Percentiles rank a stretch among this genome's conserved stretches.
Evolutionary conservation across 2,113 vertebrate genomes (phyloP).

Genomic region (Corythoichthys haematopterus): DNA sequence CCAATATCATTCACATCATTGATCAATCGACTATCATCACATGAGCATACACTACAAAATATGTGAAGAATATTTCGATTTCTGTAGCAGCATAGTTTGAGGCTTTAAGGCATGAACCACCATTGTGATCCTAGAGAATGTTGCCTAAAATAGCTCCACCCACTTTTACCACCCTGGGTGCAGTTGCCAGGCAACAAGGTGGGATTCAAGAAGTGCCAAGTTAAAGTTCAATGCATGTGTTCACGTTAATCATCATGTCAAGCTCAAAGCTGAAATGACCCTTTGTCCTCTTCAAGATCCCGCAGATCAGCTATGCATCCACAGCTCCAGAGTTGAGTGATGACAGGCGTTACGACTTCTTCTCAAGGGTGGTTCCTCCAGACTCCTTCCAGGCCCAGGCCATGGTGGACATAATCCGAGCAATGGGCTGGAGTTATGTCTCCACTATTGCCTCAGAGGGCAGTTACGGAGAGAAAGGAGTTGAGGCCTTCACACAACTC

Average conservation of each 20-base stretch:
- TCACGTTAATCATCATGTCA: constrained; percentile 1
- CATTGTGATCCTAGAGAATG: not conserved
- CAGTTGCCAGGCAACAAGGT: constrained; percentile 5
- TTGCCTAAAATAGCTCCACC: constrained; percentile 3
- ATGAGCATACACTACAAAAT: not conserved
- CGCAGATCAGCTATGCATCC: constrained; percentile 97
- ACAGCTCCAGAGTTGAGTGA: constrained; percentile 96
- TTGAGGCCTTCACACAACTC: constrained; percentile 95
- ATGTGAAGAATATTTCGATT: not conserved
- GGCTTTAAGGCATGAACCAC: not conserved
- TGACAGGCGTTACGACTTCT: constrained; percentile 95
- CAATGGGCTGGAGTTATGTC: constrained; percentile 94
- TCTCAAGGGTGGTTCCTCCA: constrained; percentile 95
- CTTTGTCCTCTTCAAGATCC: constrained; percentile 76
- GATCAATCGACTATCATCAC: not conserved
- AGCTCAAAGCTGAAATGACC: constrained; percentile 23
- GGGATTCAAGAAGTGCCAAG: not conserved
- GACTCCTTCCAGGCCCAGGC: constrained; percentile 98
- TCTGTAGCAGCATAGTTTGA: not conserved
- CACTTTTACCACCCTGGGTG: not conserved
- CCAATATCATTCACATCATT: not conserved
- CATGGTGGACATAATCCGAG: constrained; percentile 96
- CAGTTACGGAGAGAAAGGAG: constrained; percentile 96
- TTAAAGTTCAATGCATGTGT: not conserved
- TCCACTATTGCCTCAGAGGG: constrained; percentile 96